Evolutionary conservation across 2,113 vertebrate species (phyloP), one percentile per base, ranked within the genome.

Genomic region (Circaetus gallicus): DNA sequence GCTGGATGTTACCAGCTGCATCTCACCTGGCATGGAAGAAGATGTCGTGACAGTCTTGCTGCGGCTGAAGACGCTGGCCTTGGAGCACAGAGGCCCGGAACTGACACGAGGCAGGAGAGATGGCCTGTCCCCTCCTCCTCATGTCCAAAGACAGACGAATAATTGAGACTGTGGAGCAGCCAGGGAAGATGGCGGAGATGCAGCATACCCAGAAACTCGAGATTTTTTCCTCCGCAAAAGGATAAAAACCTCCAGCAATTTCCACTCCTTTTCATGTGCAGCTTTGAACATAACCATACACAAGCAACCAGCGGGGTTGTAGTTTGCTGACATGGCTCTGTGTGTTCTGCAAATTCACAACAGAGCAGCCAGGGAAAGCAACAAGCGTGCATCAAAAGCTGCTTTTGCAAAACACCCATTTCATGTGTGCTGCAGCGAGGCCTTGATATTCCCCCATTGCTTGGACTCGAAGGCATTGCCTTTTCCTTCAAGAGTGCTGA

Each of bases 401-500:
- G 78, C 84, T 89, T 89, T 56, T 91, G 80, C 93, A 89, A 61
- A 95, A 86, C 92, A 92, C 72, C 63, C 85, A 83, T 81, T 52
- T 93, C 82, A 71, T 26, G 62, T 26, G 71, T 11, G 49, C 77
- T 63, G 90, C 88, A 82, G 71, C 0, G 0, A 91, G 42, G 53
- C 21, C 70, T 40, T 40, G 24, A 80, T 32, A 50, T 45, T 95
- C 76, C 82, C 63, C 76, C 82, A 63, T 2, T 0, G 1, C 88
- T 36, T 4, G 1, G 43, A 21, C 67, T 45, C 16, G 3, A 18
- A 83, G 72, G 88, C 86, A 52, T 55, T 3, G 18, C 83, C 53
- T 85, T 47, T 18, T 38, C 70, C 73, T 94, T 92, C 5, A 53
- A 76, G 61, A 45, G 40, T 4, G 6, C 76, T 12, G 9, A 92